phyloP scores from a whole-genome alignment of 2,113 vertebrate species.

The Psittacus erithacus region DNA sequence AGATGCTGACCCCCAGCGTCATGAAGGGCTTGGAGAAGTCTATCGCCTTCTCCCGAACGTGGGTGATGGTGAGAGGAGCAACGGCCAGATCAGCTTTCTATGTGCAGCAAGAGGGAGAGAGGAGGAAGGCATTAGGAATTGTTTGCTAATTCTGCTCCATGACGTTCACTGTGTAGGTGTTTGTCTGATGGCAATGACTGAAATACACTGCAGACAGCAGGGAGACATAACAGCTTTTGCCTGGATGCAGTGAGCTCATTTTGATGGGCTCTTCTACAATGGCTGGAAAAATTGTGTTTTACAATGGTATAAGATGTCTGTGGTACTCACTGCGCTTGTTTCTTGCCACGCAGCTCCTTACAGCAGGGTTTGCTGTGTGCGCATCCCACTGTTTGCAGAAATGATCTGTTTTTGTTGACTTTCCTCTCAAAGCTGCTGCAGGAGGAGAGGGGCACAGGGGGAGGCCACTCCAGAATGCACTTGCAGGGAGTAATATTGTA shows the following conservation, averaged over 20 bases:
- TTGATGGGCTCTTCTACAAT: fast-evolving
- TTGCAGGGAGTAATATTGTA: neutral
- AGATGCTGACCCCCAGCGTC: constrained; percentile 96
- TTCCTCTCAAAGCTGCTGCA: neutral
- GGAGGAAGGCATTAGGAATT: neutral
- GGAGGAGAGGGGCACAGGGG: neutral
- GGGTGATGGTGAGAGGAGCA: constrained; percentile 96
- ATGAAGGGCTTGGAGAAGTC: constrained; percentile 99
- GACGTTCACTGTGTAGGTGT: neutral
- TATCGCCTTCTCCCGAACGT: constrained; percentile 92
- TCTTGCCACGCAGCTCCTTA: neutral
- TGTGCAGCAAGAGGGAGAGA: neutral
- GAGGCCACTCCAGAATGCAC: neutral
- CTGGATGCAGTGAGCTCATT: neutral
- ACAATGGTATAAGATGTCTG: neutral
- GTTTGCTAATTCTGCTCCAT: neutral
- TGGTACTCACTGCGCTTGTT: neutral
- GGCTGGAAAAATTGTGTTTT: neutral
- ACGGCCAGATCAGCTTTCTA: constrained; percentile 97
- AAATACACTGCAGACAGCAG: neutral
- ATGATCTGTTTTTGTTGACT: neutral
- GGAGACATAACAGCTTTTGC: fast-evolving
- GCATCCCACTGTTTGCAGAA: neutral
- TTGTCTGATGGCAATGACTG: fast-evolving
- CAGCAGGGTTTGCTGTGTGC: neutral